Conservation (phyloP, 2,888 invertebrate genomes). For the Oscheius sp. region DNA sequence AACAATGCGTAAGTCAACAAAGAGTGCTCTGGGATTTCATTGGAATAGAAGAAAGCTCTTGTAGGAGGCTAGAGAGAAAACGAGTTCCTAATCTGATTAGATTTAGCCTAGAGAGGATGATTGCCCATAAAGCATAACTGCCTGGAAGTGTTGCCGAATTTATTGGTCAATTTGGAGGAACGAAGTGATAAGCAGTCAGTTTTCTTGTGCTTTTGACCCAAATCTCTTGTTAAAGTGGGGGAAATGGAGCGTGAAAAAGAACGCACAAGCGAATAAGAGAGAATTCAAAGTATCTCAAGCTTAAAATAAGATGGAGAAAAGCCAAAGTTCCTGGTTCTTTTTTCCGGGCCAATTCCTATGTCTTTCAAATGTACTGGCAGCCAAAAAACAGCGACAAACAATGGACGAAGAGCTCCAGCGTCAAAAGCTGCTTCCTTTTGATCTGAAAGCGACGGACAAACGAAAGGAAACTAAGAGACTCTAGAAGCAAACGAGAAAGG, state of each 20-base stretch:
- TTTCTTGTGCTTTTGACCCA: no score
- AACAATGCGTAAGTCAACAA: no score
- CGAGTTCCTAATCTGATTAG: conserved; percentile 22
- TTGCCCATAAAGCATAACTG: conserved; percentile 15
- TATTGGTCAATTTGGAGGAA: no score
- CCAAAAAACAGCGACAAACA: not conserved
- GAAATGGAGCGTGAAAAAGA: not conserved
- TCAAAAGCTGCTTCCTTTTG: not conserved
- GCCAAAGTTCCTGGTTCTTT: not conserved
- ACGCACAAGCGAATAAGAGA: not conserved
- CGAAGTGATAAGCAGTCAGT: not conserved
- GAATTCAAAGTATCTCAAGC: not conserved
- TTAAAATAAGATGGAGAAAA: not conserved
- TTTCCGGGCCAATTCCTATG: no score
- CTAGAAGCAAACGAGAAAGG: not conserved
- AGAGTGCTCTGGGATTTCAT: not conserved
- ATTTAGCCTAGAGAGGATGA: not conserved
- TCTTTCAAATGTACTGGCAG: no score
- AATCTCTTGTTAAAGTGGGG: no score
- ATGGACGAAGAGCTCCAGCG: not conserved
- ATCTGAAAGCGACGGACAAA: not conserved
- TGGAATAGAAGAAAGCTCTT: not conserved
- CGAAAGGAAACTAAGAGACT: no score
- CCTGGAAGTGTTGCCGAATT: no score
- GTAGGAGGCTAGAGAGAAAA: not conserved